phyloP scores from a whole-genome alignment of 1,140 invertebrate species.

The Ceratina calcarata region DNA sequence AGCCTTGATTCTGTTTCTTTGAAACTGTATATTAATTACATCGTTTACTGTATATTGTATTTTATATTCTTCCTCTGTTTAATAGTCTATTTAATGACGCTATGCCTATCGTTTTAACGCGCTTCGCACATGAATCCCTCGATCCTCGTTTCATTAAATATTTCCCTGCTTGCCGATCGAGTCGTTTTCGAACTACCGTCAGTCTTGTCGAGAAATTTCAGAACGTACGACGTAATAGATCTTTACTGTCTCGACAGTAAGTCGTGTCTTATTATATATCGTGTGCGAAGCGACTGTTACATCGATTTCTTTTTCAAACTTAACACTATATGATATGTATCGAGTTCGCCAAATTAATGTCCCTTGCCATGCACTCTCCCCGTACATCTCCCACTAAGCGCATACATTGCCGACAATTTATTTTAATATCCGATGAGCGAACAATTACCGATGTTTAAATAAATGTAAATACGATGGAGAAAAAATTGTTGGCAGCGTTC shows the following conservation, averaged over 20 bases:
- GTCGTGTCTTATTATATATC: slow-evolving; percentile 3
- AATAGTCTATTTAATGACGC: slow-evolving; percentile 31
- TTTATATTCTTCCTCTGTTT: slow-evolving; percentile 32
- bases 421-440: too few species aligned
- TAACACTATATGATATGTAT: slow-evolving; percentile 54
- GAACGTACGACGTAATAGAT: neutral
- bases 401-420: too few species aligned
- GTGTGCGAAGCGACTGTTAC: slow-evolving; percentile 39
- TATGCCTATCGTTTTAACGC: slow-evolving; percentile 35
- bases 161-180: neutral
- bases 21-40: slow-evolving; percentile 53
- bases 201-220: neutral
- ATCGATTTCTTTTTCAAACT: slow-evolving; percentile 25
- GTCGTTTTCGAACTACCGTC: neutral
- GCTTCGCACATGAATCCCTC: slow-evolving; percentile 43
- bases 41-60: slow-evolving; percentile 40
- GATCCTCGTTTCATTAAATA: neutral
- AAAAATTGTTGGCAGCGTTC: too few species aligned
- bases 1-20: slow-evolving; percentile 18
- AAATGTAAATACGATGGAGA: too few species aligned
- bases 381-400: too few species aligned
- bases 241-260: too few species aligned
- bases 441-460: too few species aligned
- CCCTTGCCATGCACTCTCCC: neutral
- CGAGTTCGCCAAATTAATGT: slow-evolving; percentile 5